Evolutionary conservation across 1,140 invertebrate genomes (phyloP), one percentile per base, ranked within the genome.

Genomic region (Ridgeia piscesae): DNA sequence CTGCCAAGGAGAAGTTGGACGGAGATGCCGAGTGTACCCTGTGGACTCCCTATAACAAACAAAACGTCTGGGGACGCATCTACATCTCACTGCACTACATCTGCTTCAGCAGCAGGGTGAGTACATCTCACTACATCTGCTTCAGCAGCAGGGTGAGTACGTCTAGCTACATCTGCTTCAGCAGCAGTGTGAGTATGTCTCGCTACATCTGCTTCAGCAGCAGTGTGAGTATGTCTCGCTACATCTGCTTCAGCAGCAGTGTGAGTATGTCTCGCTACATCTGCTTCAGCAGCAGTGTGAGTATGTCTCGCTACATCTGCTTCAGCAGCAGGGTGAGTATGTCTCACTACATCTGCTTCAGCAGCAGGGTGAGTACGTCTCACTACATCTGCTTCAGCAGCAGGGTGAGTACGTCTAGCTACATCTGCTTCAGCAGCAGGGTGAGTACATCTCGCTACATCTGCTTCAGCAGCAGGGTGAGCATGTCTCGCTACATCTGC

Each of bases 371-470:
- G 96, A 97, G 93, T 93, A 89, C 17, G 33, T 90, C 21, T 90
- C 99, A 99, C 96, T 99, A 98, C 96, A 97, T 99, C 93, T 99
- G 99, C 95, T 99, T 99, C 96, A 97, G 98, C 95, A 99, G 99
- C 96, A 97, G 98, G 96, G 98, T 99, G 96, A 97, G 93, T 93
- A 89, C 17, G 33, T 90, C 21, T 90, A n/a, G n/a, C n/a, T n/a
- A n/a, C n/a, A n/a, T n/a, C n/a, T n/a, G n/a, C n/a, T n/a, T n/a
- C n/a, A n/a, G n/a, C n/a, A n/a, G n/a, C n/a, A n/a, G n/a, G n/a
- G n/a, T n/a, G n/a, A n/a, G n/a, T 99, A 98, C 96, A 96, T 99
- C 35, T 99, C 99, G 0, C 97, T 98, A 98, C 96, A 97, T 99
- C 93, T 99, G 99, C 95, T 99, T 99, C 96, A 97, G 98, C 95